These are phyloP conservation scores for Chrysolina americana DNA, from an alignment of 2,888 invertebrate genomes.

Conservation along the genomic window DNA sequence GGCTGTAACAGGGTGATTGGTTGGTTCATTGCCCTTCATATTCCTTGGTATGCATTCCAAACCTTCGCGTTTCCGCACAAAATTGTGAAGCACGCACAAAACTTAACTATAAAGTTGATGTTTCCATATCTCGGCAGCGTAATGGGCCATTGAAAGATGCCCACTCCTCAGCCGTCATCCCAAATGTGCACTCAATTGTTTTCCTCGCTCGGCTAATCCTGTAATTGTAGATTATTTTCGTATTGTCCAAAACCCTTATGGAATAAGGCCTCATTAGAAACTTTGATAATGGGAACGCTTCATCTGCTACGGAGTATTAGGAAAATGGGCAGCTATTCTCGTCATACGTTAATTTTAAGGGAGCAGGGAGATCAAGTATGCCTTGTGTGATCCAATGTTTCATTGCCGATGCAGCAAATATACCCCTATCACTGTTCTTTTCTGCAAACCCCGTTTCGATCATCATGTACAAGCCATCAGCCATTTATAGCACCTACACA, in stretches of 20 bases:
- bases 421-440: no score
- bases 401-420: no score
- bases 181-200: constrained; percentile 42
- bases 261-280: constrained; percentile 19
- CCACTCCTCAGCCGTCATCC: constrained; percentile 44
- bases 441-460: no score
- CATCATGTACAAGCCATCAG: no score
- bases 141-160: no score
- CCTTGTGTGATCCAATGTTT: no score
- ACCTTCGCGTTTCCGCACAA: constrained; percentile 2
- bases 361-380: background rate
- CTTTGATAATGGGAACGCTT: constrained; percentile 7
- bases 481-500: no score
- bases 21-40: background rate
- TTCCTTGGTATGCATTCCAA: no score
- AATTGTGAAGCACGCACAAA: constrained; percentile 34
- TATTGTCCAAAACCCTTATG: background rate
- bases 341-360: constrained; percentile 1
- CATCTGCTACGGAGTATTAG: constrained; percentile 16
- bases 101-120: constrained; percentile 34
- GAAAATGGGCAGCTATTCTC: background rate
- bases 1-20: background rate
- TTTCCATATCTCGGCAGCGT: constrained; percentile 38
- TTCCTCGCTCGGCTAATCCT: constrained; percentile 35
- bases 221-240: constrained; percentile 14